Conservation (phyloP, 1,140 invertebrate species). For the Drosophila novamexicana region DNA sequence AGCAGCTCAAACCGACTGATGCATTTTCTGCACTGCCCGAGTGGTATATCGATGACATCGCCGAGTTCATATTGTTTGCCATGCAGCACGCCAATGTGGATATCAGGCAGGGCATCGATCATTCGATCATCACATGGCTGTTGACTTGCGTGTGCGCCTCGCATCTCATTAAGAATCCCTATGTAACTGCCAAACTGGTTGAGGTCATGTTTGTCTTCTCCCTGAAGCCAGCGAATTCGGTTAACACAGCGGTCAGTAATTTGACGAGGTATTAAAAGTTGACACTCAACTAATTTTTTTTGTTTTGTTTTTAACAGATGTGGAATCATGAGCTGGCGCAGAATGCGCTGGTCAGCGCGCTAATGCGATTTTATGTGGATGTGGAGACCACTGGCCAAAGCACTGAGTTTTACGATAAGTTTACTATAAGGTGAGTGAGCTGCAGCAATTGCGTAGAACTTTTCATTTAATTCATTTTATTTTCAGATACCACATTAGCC, state of each 20-base stretch:
- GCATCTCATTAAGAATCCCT: slow-evolving; percentile 97
- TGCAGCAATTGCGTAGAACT: background rate
- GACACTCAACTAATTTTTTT: background rate
- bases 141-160: slow-evolving; percentile 95
- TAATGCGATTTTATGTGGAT: slow-evolving; percentile 99
- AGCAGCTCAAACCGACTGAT: slow-evolving; percentile 88
- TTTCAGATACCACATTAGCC: slow-evolving; percentile 94
- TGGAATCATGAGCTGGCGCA: slow-evolving; percentile 95
- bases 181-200: slow-evolving; percentile 96
- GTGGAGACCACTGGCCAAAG: slow-evolving; percentile 98
- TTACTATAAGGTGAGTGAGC: slow-evolving; percentile 91
- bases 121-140: slow-evolving; percentile 94
- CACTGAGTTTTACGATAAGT: slow-evolving; percentile 99
- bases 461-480: background rate
- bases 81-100: slow-evolving; percentile 94
- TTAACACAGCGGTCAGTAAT: slow-evolving; percentile 85
- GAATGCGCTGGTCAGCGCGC: slow-evolving; percentile 91
- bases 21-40: slow-evolving; percentile 96
- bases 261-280: no score
- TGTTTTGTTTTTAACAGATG: slow-evolving; percentile 85
- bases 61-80: slow-evolving; percentile 96
- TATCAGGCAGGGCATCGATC: slow-evolving; percentile 91
- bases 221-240: slow-evolving; percentile 88
- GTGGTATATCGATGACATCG: slow-evolving; percentile 98
- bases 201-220: slow-evolving; percentile 98